Conservation (phyloP, 2,888 invertebrate genomes). For the Megaustenia siamemsis region DNA sequence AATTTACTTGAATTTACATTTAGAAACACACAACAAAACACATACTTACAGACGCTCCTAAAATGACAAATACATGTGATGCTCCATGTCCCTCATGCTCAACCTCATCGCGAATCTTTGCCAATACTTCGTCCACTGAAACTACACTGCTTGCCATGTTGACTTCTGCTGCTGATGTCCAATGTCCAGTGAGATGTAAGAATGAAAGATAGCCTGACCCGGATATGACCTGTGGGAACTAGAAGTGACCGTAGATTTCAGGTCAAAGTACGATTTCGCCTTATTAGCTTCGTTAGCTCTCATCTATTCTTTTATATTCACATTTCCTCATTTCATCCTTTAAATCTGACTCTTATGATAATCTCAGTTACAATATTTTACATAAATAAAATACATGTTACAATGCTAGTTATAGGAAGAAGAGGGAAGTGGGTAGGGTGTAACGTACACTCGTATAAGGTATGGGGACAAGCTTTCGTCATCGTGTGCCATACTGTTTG, state of each 20-base stretch:
- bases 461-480: too few relatives aligned
- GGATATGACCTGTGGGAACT: slow-evolving; percentile 53
- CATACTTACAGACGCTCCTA: slow-evolving; percentile 77
- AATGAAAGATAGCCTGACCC: slow-evolving; percentile 41
- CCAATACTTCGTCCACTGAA: slow-evolving; percentile 56
- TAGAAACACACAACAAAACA: neutral
- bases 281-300: too few relatives aligned
- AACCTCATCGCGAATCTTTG: slow-evolving; percentile 59
- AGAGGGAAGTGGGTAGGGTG: too few relatives aligned
- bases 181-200: neutral
- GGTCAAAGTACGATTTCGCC: too few relatives aligned
- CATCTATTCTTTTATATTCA: neutral
- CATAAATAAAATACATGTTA: too few relatives aligned
- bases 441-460: too few relatives aligned
- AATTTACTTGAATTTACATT: too few relatives aligned
- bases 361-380: too few relatives aligned
- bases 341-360: too few relatives aligned
- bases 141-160: slow-evolving; percentile 6
- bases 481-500: too few relatives aligned
- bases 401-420: too few relatives aligned
- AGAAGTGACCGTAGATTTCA: too few relatives aligned
- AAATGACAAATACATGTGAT: slow-evolving; percentile 72
- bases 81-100: slow-evolving; percentile 66
- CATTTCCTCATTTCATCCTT: slow-evolving; percentile 2
- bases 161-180: neutral